Evolutionary conservation across 2,888 invertebrate genomes (phyloP), one percentile per base, ranked within the genome.

Genomic region (Buathra laborator): DNA sequence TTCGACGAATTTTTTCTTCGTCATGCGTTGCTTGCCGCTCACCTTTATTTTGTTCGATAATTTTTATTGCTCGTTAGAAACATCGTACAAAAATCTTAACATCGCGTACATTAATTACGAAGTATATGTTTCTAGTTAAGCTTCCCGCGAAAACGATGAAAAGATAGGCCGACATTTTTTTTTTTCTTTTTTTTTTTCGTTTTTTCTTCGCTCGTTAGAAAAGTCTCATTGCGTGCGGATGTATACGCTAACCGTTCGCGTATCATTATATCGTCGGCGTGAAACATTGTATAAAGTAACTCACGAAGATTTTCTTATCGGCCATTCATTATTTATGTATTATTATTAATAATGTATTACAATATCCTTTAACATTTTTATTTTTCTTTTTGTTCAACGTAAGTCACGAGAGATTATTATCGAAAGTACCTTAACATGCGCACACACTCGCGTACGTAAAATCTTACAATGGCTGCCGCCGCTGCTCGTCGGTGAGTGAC

Each of bases 351-450:
- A 70, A 29, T 68, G 67, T 29, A 70, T 16, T 70, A 29, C 19
- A 51, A 51, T 29, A 29, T 70, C 32, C 43, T 59, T 59, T 7
- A 24, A 70, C 14, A 62, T 78, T 78, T 51, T 48, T 59, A 32
- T 48, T 48, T 68, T 78, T 76, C 70, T 37, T 72, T 68, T 85
- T 46, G 85, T 90, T 91, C 43, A 89, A 90, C 91, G 91, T 91
- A 90, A 90, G 90, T 88, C 74, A 56, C 64, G 62, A 19, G 70
- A 37, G 32, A 56, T 56, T 24, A 46, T 32, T 70, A 29, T 75
- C 53, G 10, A 46, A 51, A 56, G 16, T 56, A 77, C 51, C n/a
- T 32, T 14, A 9, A 16, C 10, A 56, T 24, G 48, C 14, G 37
- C 37, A 9, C 37, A 37, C 37, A 37, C 37, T 37, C 7, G 37